Base-by-base conservation (phyloP, 2,888 invertebrate genomes). In the Pilophorus perplexus region DNA sequence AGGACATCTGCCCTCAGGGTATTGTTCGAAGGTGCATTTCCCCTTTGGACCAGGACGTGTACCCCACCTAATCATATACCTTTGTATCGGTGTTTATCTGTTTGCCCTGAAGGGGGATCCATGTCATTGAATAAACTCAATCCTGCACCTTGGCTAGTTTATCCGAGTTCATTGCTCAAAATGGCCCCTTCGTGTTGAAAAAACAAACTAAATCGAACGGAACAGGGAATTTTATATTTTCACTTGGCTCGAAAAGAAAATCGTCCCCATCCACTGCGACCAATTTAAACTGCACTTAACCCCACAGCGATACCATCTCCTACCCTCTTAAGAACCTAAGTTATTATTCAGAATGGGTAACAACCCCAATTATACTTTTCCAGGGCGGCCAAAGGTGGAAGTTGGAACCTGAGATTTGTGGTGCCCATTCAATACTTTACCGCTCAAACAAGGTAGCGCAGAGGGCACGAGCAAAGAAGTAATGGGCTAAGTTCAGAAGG, bases 21-120 rank as follows among this genome's bases (percentile, higher is more conserved):
- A 62, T 62, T 62, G 62, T 62, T 62, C 33, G 62, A 12, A 28
- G 48, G 62, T 37, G 25, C 57, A 59, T 33, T 57, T 48, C 23
- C 46, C 62, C 67, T 44, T 22, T 37, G 44, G 57, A 25, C 52
- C 33, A 6, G 37, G 67, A 14, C 14, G 14, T 46, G 25, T 46
- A 52, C 20, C 18, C 62, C 44, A 66, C 62, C 67, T 64, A 69
- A 69, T 69, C 68, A 69, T 55, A 46, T 44, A 42, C 64, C 66
- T 55, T 69, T 69, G 67, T 64, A 54, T 28, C 28, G 10, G 33
- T 69, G 64, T 69, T 69, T 68, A 68, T 68, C 60, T 68, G 68
- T 62, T 52, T 68, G 66, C 46, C 50, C 40, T 28, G 28, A 22
- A 20, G 33, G 46, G 62, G 62, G 62, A 62, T 62, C 46, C 62